Conservation (phyloP, 2,888 invertebrate genomes). For the Piscicola geometra region DNA sequence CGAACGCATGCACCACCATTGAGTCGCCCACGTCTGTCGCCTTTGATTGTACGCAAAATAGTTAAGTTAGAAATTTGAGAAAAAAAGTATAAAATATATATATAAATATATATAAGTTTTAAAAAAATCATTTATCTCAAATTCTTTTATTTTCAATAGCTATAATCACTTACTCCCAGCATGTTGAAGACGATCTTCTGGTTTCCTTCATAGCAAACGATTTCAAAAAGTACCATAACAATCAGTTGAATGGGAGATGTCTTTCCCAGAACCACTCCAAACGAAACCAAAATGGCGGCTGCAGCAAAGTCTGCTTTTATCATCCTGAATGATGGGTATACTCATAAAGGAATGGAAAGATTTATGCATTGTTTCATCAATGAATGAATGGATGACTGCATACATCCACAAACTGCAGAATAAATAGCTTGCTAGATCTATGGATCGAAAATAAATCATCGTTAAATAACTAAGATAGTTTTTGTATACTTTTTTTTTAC, state of each 20-base stretch:
- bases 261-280: slow-evolving; percentile 56
- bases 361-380: too few relatives aligned
- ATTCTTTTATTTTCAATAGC: too few relatives aligned
- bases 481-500: too few relatives aligned
- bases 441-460: too few relatives aligned
- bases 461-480: too few relatives aligned
- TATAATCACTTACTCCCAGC: not conserved
- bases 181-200: slow-evolving; percentile 48
- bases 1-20: slow-evolving; percentile 88
- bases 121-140: too few relatives aligned
- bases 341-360: too few relatives aligned
- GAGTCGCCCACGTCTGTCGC: slow-evolving; percentile 90
- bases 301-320: slow-evolving; percentile 53
- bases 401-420: too few relatives aligned
- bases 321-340: slow-evolving; percentile 46
- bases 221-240: slow-evolving; percentile 53
- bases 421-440: too few relatives aligned
- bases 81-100: not conserved
- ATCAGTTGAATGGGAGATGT: slow-evolving; percentile 53
- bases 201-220: slow-evolving; percentile 47
- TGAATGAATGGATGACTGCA: too few relatives aligned
- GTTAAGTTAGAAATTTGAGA: not conserved
- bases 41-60: slow-evolving; percentile 57
- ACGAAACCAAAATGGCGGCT: slow-evolving; percentile 54
- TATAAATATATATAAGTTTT: not conserved